Percentiles rank a stretch among this genome's conserved stretches.
Conservation (phyloP, 2,113 vertebrate genomes). For the Oreochromis niloticus region DNA sequence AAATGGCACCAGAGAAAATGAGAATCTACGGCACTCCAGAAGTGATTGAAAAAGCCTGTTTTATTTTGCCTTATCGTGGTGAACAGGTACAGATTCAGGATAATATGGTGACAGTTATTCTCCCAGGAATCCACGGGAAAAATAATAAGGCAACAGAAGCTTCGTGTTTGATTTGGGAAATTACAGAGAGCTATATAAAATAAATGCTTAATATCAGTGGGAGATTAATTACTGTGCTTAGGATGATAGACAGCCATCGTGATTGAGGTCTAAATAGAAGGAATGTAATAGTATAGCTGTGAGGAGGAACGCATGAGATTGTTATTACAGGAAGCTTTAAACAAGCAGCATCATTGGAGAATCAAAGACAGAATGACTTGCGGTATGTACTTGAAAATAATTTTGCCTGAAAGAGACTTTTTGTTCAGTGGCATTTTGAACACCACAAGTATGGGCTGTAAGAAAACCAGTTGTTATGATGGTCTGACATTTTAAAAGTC, state of each 20-base stretch:
- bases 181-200: background rate
- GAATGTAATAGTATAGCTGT: background rate
- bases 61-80: constrained; percentile 24
- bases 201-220: background rate
- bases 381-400: background rate
- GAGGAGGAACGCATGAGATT: background rate
- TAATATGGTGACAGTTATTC: constrained; percentile 8
- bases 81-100: constrained; percentile 24
- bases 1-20: constrained; percentile 44
- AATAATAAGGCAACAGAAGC: background rate
- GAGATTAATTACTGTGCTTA: background rate
- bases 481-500: background rate
- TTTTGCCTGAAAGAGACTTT: background rate
- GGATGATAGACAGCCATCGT: background rate
- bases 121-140: background rate
- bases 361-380: background rate
- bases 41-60: constrained; percentile 10
- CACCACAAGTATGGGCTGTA: background rate
- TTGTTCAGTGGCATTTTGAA: background rate
- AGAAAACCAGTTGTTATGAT: background rate
- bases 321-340: background rate
- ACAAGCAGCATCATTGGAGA: background rate
- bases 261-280: background rate
- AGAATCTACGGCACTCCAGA: constrained; percentile 6
- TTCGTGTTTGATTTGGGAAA: background rate